Base-by-base conservation (phyloP, 2,113 vertebrate genomes). In the Paratilapia polleni region DNA sequence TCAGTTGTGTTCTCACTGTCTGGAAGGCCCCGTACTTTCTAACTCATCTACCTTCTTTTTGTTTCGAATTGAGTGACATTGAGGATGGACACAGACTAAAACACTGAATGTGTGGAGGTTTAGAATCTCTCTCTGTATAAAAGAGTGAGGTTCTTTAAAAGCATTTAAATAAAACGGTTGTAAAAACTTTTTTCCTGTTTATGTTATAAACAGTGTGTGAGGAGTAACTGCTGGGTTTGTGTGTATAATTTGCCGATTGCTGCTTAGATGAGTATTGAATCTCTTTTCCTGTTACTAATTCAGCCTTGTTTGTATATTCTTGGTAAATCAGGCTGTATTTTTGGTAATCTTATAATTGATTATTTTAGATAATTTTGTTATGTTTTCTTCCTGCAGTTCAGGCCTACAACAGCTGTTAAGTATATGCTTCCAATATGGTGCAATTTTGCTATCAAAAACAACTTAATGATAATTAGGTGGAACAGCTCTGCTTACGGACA, bases 11-110 rank as follows among this genome's bases (percentile, higher is more conserved):
- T 79, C 63, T 49, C 24, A 52, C 19, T 63, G 10, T 68, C 3
- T 79, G 14, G 34, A 75, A 77, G 31, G 24, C n/a, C 38, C 68
- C 49, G 60, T 61, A 52, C 61, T 80, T 82, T 80, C 49, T 43
- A 68, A 60, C 15, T 78, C 49, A 36, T 56, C 15, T 81, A 14
- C 49, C 47, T 49, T 73, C 47, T 54, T 73, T 73, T 73, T 9
- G 26, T 73, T 54, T 54, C 26, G 24, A 49, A 49, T 17, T 49
- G 66, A 28, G 41, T n/a, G 6, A 54, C 41, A 43, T 11, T 43
- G 41, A 43, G 17, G 20, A 11, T 73, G 31, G 47, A 73, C 26
- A 54, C 24, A 31, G 3, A 73, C 66, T 20, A n/a, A 54, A 54
- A n/a, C 17, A 54, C 43, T 31, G 17, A 52, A 73, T 15, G 24